Conservation (phyloP, 2,888 invertebrate genomes). For the Leptopilina myrica region DNA sequence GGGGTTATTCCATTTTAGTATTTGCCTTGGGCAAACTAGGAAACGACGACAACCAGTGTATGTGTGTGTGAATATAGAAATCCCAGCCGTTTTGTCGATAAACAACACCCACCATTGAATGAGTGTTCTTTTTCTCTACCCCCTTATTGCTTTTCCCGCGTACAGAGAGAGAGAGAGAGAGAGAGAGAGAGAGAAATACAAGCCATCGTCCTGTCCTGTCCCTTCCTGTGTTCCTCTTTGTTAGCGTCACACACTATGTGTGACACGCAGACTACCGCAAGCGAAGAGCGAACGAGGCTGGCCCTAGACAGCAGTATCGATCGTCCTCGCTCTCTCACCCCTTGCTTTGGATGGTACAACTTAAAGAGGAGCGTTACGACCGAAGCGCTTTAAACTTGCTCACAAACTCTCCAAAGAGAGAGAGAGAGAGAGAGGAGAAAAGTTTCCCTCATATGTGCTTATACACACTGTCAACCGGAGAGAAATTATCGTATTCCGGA, state of each 20-base stretch:
- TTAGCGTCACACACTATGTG: conserved; percentile 13
- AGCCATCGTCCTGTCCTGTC: conserved; percentile 47
- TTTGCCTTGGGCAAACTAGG: conserved; percentile 17
- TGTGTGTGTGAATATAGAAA: not conserved
- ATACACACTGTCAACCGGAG: conserved; percentile 13
- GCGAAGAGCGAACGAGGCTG: conserved; percentile 50
- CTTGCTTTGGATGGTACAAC: conserved; percentile 42
- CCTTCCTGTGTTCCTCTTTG: conserved; percentile 37
- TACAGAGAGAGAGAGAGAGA: too few species aligned
- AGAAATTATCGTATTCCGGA: conserved; percentile 27
- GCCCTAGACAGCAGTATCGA: conserved; percentile 62
- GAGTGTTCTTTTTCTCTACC: conserved; percentile 54
- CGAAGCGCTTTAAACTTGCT: conserved; percentile 40
- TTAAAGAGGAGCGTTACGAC: conserved; percentile 56
- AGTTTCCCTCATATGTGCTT: not conserved
- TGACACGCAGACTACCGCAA: conserved; percentile 26
- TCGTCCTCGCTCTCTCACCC: conserved; percentile 50
- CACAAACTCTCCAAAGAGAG: not conserved
- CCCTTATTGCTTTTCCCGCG: conserved; percentile 17
- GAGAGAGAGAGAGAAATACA: conserved; percentile 23
- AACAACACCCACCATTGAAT: conserved; percentile 61
- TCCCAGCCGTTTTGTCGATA: conserved; percentile 60
- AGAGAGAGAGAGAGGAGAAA: not conserved
- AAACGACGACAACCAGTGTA: not conserved
- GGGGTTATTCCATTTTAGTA: conserved; percentile 11